Evolutionary conservation across 2,797 vertebrate species (phyloP).

Genomic region (Epinephelus coioides): DNA sequence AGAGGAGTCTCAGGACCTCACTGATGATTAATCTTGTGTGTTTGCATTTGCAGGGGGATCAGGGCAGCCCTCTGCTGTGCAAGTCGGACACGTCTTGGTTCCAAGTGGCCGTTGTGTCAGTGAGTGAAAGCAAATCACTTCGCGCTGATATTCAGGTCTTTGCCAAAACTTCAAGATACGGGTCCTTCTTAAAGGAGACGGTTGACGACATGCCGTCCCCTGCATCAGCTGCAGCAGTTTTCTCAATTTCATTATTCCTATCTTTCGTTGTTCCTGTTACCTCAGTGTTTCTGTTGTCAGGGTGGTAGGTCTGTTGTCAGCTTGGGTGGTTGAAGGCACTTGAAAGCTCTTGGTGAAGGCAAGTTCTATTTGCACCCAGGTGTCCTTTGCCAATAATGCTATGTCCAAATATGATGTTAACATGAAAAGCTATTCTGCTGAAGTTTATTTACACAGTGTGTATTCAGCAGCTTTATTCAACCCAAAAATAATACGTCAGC

Average conservation of each 20-base stretch:
- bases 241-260: conserved; percentile 21
- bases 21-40: conserved; percentile 5
- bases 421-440: too few species aligned
- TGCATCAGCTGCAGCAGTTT: conserved; percentile 31
- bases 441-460: too few species aligned
- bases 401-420: too few species aligned
- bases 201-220: conserved; percentile 50
- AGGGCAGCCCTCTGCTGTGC: conserved; percentile 66
- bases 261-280: conserved; percentile 22
- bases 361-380: too few species aligned
- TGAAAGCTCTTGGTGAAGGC: neutral
- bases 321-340: neutral
- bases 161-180: conserved; percentile 49
- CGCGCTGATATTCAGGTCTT: conserved; percentile 59
- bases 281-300: conserved; percentile 22
- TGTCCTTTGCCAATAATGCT: too few species aligned
- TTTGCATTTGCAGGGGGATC: conserved; percentile 45
- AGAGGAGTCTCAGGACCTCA: neutral
- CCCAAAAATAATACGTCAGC: too few species aligned
- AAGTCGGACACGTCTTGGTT: conserved; percentile 67
- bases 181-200: conserved; percentile 57
- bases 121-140: conserved; percentile 21
- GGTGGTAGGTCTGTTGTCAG: conserved; percentile 2
- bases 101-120: conserved; percentile 50
- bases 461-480: too few species aligned